phyloP scores from a whole-genome alignment of 2,888 invertebrate genomes.

The Linnaemya vulpina region DNA sequence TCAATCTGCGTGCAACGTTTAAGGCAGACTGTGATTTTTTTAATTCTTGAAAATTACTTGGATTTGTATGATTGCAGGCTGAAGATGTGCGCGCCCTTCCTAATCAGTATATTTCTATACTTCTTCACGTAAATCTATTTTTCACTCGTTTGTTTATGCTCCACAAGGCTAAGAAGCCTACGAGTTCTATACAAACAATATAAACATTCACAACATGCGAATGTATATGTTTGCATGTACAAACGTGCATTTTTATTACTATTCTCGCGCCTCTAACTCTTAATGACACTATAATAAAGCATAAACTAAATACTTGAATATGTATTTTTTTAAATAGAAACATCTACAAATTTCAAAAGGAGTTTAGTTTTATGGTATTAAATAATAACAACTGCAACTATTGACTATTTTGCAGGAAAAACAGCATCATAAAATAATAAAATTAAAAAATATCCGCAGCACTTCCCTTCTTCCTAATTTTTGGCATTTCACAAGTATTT shows the following conservation, averaged over 20 bases:
- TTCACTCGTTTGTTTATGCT: too few species aligned
- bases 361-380: slow-evolving; percentile 14
- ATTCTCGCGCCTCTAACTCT: slow-evolving; percentile 51
- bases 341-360: neutral
- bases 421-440: slow-evolving; percentile 30
- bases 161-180: too few species aligned
- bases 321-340: neutral
- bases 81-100: too few species aligned
- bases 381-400: neutral
- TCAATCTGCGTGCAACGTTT: too few species aligned
- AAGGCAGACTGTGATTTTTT: too few species aligned
- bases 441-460: slow-evolving; percentile 4
- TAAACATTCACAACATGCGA: too few species aligned
- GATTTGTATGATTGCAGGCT: too few species aligned
- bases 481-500: neutral
- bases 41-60: too few species aligned
- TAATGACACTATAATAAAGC: slow-evolving; percentile 25
- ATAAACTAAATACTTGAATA: neutral
- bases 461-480: slow-evolving; percentile 8
- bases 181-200: too few species aligned
- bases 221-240: too few species aligned
- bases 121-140: too few species aligned
- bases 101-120: too few species aligned
- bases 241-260: slow-evolving; percentile 1
- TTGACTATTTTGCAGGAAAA: slow-evolving; percentile 9